Evolutionary conservation across 2,797 vertebrate species (phyloP).

Genomic region (Hydrocynus forskahlii): DNA sequence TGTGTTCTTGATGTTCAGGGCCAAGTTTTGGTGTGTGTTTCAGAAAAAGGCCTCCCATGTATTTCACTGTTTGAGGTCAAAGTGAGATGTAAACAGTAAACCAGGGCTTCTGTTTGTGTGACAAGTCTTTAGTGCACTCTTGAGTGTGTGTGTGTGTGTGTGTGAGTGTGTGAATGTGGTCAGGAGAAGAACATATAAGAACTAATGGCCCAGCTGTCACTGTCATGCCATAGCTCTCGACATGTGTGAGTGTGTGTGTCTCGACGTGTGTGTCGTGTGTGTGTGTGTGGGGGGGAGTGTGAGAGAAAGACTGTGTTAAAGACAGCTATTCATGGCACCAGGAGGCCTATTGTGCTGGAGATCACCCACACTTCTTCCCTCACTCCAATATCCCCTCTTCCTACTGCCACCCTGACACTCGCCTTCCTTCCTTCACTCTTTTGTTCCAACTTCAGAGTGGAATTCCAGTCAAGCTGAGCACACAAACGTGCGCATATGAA

Average conservation of each 20-base stretch:
- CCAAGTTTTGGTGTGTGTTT: background rate
- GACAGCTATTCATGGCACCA: constrained; percentile 62
- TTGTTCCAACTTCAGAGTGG: constrained; percentile 76
- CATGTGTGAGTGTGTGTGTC: constrained; percentile 46
- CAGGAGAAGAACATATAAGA: constrained; percentile 68
- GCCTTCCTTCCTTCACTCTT: constrained; percentile 76
- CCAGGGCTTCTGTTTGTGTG: constrained; percentile 69
- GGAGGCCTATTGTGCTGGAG: constrained; percentile 66
- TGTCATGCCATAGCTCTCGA: constrained; percentile 52
- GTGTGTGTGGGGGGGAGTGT: constrained; percentile 44
- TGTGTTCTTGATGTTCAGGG: constrained; percentile 1
- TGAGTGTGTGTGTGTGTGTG: constrained; percentile 28
- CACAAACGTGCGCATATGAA: constrained; percentile 82
- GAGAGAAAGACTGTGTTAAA: constrained; percentile 33
- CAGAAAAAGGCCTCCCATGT: constrained; percentile 71
- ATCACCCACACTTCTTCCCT: constrained; percentile 60
- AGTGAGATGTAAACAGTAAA: constrained; percentile 81
- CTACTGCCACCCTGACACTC: constrained; percentile 69
- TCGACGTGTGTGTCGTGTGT: constrained; percentile 33
- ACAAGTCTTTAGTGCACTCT: constrained; percentile 43
- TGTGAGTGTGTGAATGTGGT: constrained; percentile 1
- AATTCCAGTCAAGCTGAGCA: constrained; percentile 81
- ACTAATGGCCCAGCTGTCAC: constrained; percentile 77
- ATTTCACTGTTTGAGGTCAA: constrained; percentile 61
- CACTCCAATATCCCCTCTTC: constrained; percentile 51